Evolutionary conservation across 2,797 vertebrate genomes (phyloP).

Genomic region (Pseudocheirus occidentalis): DNA sequence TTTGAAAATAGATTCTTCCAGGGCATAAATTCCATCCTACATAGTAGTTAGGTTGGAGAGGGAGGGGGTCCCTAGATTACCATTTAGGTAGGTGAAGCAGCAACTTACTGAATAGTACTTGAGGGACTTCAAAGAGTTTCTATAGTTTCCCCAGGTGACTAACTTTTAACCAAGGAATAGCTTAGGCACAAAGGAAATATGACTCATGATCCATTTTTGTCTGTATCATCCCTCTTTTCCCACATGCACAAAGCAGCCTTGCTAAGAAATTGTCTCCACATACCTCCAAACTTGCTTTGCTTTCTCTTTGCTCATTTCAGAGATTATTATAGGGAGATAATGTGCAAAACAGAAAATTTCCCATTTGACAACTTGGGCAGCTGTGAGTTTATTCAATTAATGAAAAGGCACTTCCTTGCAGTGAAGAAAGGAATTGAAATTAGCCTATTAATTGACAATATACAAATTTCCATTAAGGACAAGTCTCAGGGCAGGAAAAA

Average conservation of each 20-base stretch:
- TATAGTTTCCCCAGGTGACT: slow-evolving; percentile 27
- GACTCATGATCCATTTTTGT: not conserved
- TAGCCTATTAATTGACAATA: slow-evolving; percentile 48
- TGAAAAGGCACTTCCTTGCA: slow-evolving; percentile 56
- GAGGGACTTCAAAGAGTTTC: slow-evolving; percentile 10
- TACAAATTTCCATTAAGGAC: slow-evolving; percentile 34
- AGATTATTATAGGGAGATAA: slow-evolving; percentile 57
- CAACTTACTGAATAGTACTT: slow-evolving; percentile 29
- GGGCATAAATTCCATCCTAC: not conserved
- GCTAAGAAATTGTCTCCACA: slow-evolving; percentile 59
- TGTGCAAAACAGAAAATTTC: slow-evolving; percentile 59
- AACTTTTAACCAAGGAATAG: slow-evolving; percentile 45
- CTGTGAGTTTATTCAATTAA: slow-evolving; percentile 65
- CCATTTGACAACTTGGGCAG: slow-evolving; percentile 48
- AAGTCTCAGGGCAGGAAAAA: slow-evolving; percentile 34
- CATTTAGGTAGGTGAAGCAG: not conserved
- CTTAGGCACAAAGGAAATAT: slow-evolving; percentile 29
- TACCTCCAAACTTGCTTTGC: slow-evolving; percentile 52
- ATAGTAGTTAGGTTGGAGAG: not conserved
- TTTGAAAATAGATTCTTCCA: not conserved
- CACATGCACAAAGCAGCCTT: slow-evolving; percentile 40
- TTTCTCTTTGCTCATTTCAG: slow-evolving; percentile 29
- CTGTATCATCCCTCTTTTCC: not conserved
- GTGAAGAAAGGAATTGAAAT: slow-evolving; percentile 56
- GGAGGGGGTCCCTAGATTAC: not conserved